phyloP scores from a whole-genome alignment of 2,113 vertebrate genomes.

The Pelusios castaneus region DNA sequence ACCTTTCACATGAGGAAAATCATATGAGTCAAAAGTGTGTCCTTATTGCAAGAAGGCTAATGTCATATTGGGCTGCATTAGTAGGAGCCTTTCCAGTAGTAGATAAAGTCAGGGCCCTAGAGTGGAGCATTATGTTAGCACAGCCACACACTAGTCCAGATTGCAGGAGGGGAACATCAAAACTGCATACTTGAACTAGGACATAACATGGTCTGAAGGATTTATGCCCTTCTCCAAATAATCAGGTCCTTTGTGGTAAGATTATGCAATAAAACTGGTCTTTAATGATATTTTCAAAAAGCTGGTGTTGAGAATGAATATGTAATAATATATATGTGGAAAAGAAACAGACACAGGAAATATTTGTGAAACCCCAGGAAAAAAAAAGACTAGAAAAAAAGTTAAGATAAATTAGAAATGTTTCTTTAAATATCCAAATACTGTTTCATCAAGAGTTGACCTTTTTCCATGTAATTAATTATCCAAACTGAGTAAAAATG shows the following conservation, averaged over 20 bases:
- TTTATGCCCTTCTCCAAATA: background rate
- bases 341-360: background rate
- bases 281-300: background rate
- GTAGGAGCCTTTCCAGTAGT: too few species aligned
- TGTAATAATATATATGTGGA: background rate
- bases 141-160: too few species aligned
- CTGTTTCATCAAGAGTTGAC: background rate
- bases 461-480: background rate
- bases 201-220: background rate
- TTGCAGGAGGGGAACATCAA: too few species aligned
- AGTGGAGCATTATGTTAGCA: too few species aligned
- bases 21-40: too few species aligned
- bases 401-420: background rate
- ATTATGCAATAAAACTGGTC: background rate
- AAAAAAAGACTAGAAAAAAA: background rate
- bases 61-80: too few species aligned
- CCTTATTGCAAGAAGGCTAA: too few species aligned
- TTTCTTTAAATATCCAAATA: background rate
- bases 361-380: background rate
- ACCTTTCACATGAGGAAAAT: background rate
- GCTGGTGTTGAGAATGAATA: background rate
- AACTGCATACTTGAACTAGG: background rate
- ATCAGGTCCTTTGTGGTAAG: background rate
- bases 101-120: too few species aligned
- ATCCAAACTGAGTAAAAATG: background rate